Base-by-base conservation (phyloP, 2,888 invertebrate genomes). In the Plutella xylostella region DNA sequence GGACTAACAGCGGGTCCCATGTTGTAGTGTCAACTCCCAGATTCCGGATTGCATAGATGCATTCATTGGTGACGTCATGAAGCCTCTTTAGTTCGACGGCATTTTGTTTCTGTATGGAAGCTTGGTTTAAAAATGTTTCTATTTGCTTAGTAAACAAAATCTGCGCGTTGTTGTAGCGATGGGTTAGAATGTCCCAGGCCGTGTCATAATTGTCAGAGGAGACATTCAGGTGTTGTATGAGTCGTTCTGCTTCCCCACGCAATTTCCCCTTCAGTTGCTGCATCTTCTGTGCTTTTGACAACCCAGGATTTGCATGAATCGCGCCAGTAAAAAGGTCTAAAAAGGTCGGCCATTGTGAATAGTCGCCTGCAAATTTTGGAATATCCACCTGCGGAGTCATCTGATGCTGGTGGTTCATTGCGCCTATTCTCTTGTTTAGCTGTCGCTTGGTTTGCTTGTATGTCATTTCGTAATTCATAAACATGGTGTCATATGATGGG, bases 121-220 rank as follows among this genome's bases (percentile, higher is more conserved):
- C 25, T 19, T 35, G n/a, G 17, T 37, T 35, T 1, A 43, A 18
- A 6, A 43, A 15, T 4, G 43, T 43, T n/a, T 43, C 35, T 7
- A 18, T 12, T 7, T 35, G 17, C 3, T 15, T 7, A 7, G 35
- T 7, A 18, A 35, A 35, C 5, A 35, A 18, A 15, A 35, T 4
- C 5, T 35, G 14, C 17, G 5, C 35, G 35, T 35, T 35, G 25
- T 52, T 46, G 33, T 50, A 53, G 12, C 53, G 46, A 11, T 55
- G 48, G 2, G 18, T 41, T 3, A 55, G n/a, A 33, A 53, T 55
- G n/a, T 53, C 48, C 52, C 52, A 55, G 25, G 49, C 48, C 0
- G 48, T 34, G 4, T 38, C 25, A 22, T 53, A 55, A 30, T 52
- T 53, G 3, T 56, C 55, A 7, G 55, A 47, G 31, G 51, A 54